phyloP scores from a whole-genome alignment of 2,888 invertebrate genomes.

The Gryllus longicercus region DNA sequence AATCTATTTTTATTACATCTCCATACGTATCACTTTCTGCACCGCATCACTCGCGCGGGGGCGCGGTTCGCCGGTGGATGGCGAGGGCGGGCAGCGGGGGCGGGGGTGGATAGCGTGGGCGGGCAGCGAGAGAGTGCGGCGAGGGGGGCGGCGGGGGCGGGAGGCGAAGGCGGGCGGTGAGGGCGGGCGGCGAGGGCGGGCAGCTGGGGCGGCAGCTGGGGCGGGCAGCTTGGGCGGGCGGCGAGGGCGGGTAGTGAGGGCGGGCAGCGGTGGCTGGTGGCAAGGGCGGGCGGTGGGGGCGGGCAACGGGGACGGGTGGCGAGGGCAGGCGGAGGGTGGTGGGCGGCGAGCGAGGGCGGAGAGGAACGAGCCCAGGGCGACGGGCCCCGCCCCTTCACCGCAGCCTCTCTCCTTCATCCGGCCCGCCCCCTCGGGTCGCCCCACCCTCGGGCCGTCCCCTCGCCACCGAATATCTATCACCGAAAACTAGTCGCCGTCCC shows the following conservation, averaged over 20 bases:
- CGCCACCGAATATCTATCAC: background rate
- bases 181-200: background rate
- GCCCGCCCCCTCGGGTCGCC: background rate
- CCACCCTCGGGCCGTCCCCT: background rate
- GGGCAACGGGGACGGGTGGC: background rate
- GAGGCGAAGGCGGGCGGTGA: background rate
- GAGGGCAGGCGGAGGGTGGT: background rate
- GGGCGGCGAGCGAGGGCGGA: background rate
- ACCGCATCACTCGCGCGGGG: background rate
- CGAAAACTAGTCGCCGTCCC: background rate
- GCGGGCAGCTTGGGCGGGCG: background rate
- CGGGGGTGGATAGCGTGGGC: background rate
- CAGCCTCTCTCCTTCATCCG: background rate
- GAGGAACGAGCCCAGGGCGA: constrained; percentile 1
- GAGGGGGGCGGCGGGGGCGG: too few species aligned
- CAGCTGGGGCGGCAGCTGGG: background rate
- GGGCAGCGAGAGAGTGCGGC: background rate
- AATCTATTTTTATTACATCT: constrained; percentile 17
- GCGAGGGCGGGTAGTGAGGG: background rate
- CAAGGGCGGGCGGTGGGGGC: background rate
- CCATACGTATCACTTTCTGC: constrained; percentile 17
- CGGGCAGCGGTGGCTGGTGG: background rate
- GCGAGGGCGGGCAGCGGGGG: background rate
- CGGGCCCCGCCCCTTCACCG: background rate
- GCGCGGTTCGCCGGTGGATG: background rate